Percentiles rank a stretch among this genome's conserved stretches.
phyloP scores from a whole-genome alignment of 2,888 invertebrate species.

The Drosophila tripunctata region DNA sequence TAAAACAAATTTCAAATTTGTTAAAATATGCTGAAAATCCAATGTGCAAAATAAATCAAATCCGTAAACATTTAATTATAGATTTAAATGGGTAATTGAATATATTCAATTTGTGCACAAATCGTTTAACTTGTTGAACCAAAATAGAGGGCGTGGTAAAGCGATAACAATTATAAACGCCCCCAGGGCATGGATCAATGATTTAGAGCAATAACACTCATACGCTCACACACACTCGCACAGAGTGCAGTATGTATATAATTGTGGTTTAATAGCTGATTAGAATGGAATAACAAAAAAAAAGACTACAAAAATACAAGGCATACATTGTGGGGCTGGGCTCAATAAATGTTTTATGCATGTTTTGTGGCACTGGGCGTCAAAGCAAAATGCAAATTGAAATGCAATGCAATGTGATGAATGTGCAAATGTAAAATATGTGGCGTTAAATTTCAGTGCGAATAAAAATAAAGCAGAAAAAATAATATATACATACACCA shows the following conservation, averaged over 20 bases:
- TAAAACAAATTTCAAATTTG: no score
- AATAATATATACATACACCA: slow-evolving; percentile 16
- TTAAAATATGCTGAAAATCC: no score
- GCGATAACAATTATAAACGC: slow-evolving; percentile 66
- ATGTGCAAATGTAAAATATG: slow-evolving; percentile 72
- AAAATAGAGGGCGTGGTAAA: slow-evolving; percentile 34
- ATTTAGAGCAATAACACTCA: slow-evolving; percentile 52
- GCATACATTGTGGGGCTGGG: slow-evolving; percentile 39
- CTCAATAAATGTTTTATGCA: slow-evolving; percentile 44
- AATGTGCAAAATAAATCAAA: slow-evolving; percentile 6
- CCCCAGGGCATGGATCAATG: slow-evolving; percentile 57
- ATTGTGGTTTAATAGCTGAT: slow-evolving; percentile 74
- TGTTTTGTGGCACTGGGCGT: slow-evolving; percentile 29
- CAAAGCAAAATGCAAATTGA: slow-evolving; percentile 60
- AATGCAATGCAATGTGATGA: slow-evolving; percentile 70
- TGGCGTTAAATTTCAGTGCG: slow-evolving; percentile 74
- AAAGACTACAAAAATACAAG: slow-evolving; percentile 38
- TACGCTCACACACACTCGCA: background rate
- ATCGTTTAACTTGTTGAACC: slow-evolving; percentile 51
- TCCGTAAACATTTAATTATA: slow-evolving; percentile 30
- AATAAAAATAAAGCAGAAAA: slow-evolving; percentile 50
- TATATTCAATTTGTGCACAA: slow-evolving; percentile 47
- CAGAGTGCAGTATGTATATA: slow-evolving; percentile 41
- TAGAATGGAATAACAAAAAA: slow-evolving; percentile 43
- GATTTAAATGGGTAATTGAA: slow-evolving; percentile 40